phyloP scores from a whole-genome alignment of 2,797 vertebrate genomes.

The Pogonophryne albipinna region DNA sequence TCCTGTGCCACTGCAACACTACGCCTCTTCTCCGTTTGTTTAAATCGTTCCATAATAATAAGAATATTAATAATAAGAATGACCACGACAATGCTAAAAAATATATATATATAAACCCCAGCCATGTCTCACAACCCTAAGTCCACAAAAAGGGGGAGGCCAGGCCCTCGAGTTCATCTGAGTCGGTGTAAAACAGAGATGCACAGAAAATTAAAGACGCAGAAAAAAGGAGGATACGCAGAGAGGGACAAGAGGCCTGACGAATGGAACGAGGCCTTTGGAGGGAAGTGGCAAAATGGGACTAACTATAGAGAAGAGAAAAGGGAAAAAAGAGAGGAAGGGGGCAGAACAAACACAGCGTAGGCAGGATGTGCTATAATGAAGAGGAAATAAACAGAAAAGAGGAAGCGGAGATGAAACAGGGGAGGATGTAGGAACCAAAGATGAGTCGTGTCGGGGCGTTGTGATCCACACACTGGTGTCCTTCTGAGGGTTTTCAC shows the following conservation, averaged over 20 bases:
- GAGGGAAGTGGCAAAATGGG: conserved; percentile 41
- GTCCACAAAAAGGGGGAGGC: conserved; percentile 74
- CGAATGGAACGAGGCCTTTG: conserved; percentile 30
- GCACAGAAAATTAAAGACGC: conserved; percentile 35
- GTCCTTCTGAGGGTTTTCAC: conserved; percentile 71
- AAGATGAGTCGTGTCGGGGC: conserved; percentile 74
- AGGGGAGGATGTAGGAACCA: conserved; percentile 53
- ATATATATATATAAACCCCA: conserved; percentile 76
- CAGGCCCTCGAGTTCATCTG: conserved; percentile 69
- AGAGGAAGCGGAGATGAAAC: conserved; percentile 65
- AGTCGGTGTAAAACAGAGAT: conserved; percentile 58
- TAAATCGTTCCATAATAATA: conserved; percentile 68
- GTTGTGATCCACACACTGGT: conserved; percentile 77
- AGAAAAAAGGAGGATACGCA: conserved; percentile 42
- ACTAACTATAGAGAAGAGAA: conserved; percentile 34
- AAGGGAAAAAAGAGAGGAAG: neutral
- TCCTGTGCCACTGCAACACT: conserved; percentile 60
- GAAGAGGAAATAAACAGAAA: conserved; percentile 67
- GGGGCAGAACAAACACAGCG: conserved; percentile 49
- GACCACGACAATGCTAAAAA: conserved; percentile 80
- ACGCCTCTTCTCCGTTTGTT: conserved; percentile 56
- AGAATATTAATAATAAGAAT: conserved; percentile 60
- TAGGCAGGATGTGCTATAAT: conserved; percentile 66
- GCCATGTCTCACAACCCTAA: conserved; percentile 75
- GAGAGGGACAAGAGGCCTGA: conserved; percentile 49